Evolutionary conservation across 2,113 vertebrate species (phyloP).

Genomic region (Oreochromis spilurus): DNA sequence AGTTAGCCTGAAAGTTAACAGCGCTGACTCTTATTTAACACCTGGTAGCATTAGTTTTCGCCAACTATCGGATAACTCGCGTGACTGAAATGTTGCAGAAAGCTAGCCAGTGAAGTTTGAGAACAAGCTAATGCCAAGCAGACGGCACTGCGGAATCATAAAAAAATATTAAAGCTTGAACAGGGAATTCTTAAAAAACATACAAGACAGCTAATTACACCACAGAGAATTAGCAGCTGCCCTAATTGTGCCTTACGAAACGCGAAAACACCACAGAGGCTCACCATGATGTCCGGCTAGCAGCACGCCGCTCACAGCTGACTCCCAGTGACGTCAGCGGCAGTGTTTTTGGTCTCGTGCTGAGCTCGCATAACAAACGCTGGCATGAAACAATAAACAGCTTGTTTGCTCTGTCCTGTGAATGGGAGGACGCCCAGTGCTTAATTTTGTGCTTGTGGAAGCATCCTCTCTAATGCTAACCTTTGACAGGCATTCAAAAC

Average conservation of each 20-base stretch:
- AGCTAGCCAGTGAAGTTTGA: not conserved
- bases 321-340: not conserved
- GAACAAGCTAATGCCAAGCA: not conserved
- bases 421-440: not conserved
- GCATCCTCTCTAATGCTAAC: not conserved
- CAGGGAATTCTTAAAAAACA: not conserved
- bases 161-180: not conserved
- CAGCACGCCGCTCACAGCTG: rapidly evolving
- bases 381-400: not conserved
- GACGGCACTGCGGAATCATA: not conserved
- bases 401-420: not conserved
- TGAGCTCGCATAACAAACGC: rapidly evolving
- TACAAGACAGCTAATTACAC: not conserved
- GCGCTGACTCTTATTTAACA: not conserved
- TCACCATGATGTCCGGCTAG: not conserved
- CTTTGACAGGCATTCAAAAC: not conserved
- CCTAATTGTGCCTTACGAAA: not conserved
- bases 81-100: not conserved
- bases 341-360: not conserved
- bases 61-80: not conserved
- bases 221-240: not conserved
- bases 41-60: rapidly evolving
- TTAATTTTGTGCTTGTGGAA: not conserved
- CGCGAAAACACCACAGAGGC: not conserved
- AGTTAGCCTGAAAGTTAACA: not conserved